Evolutionary conservation across 1,140 invertebrate species (phyloP), one percentile per base, ranked within the genome.

Genomic region (Zaprionus camerounensis): DNA sequence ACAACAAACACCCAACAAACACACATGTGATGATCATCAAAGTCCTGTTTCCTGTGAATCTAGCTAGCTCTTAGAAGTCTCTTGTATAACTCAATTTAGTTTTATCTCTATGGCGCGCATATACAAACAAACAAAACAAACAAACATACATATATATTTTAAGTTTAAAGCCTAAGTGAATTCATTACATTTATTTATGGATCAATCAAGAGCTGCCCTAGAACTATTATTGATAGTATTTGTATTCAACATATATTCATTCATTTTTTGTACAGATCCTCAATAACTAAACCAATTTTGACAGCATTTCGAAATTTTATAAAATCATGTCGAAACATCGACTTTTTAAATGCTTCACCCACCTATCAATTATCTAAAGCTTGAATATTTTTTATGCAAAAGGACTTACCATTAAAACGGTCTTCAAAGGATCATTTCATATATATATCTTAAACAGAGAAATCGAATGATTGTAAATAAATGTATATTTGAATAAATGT

Each of bases 21-120:
- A 85, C 83, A 86, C 76, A 85, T 90, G 81, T 88, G 85, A 90
- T 88, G 85, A 88, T 85, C 85, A 88, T 88, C 85, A 75, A 90
- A 87, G 85, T 88, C 85, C 85, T 80, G 78, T 90, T 88, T 88
- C 85, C 85, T 88, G 85, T 88, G 85, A 88, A 88, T 88, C 72
- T 71, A 75, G 34, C 81, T 88, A 88, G 85, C 76, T 90, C 78
- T 88, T 88, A 88, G 81, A 76, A 71, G 71, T 78, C 77, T 86
- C 82, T 86, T 86, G 72, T 63, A 80, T 72, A 68, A 87, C 83
- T 83, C 80, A 76, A 71, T 67, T 78, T 82, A 86, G 69, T 77
- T 82, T 80, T 64, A 82, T 81, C 76, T 81, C 76, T 46, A 81
- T 59, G 66, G 57, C 71, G 78, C 78, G 46, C 55, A 77, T 55